Evolutionary conservation across 2,797 vertebrate genomes (phyloP), one percentile per base, ranked within the genome.

Genomic region (Craterocephalus amniculus): DNA sequence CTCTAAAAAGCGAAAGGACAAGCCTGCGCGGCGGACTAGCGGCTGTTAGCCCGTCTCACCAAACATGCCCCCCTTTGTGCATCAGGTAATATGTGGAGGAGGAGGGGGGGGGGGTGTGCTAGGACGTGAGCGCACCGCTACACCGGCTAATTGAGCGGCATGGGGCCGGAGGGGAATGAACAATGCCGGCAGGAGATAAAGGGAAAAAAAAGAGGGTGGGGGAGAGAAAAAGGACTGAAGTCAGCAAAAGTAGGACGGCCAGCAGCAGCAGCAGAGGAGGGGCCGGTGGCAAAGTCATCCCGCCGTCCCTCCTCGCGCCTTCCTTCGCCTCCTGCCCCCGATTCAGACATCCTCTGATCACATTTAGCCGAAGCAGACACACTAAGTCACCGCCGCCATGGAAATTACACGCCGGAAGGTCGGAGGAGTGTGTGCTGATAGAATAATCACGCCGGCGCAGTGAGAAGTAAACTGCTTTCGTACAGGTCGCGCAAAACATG

Each of bases 211-310:
- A 5, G 1, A 14, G 13, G 13, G 27, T 54, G 71, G 22, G 75
- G 62, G 75, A 70, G 73, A 57, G 69, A 64, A 48, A 86, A 88
- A 90, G 74, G 86, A 88, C 89, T 91, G 90, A 85, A 89, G 91
- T 93, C 91, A 93, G 93, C 92, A 92, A 85, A 91, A 88, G 91
- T 87, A 87, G 89, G 86, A 45, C 86, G 78, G 84, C 86, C 80
- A 83, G 71, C 80, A 72, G 87, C 87, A 85, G 88, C 87, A n/a
- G n/a, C n/a, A n/a, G n/a, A n/a, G n/a, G n/a, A n/a, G n/a, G n/a
- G n/a, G n/a, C 94, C 94, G 93, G 92, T 45, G 85, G 86, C 91
- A 93, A 93, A 92, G 92, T 92, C 91, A 90, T 79, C 61, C 70
- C 58, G 74, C 76, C 63, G n/a, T 13, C 10, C 35, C 32, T 34